phyloP scores from a whole-genome alignment of 23 tunicate species.

The Styela clava region DNA sequence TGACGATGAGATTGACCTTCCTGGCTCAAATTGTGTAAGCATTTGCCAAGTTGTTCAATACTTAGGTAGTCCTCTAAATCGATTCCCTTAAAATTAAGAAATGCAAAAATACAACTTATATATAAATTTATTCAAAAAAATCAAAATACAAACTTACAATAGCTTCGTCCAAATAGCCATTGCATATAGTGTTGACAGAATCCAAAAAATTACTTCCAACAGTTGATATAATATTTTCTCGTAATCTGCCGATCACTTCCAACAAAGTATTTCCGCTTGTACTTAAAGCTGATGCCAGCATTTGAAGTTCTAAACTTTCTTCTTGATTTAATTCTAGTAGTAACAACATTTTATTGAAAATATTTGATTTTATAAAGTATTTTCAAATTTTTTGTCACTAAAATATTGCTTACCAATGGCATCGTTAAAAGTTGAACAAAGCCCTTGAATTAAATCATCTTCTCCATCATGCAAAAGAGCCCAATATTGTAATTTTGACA shows the following conservation, averaged over 20 bases:
- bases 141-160: constrained; percentile 2
- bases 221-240: neutral
- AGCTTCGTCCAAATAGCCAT: constrained; percentile 17
- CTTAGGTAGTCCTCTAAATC: constrained; percentile 59
- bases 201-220: neutral
- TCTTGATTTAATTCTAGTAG: neutral
- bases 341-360: neutral
- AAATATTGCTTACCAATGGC: neutral
- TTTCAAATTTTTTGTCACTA: neutral
- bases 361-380: too few relatives aligned
- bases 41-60: constrained; percentile 50
- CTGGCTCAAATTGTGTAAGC: constrained; percentile 17
- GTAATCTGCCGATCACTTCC: constrained; percentile 16
- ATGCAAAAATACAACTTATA: neutral
- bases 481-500: neutral
- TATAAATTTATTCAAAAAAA: neutral
- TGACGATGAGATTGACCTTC: neutral
- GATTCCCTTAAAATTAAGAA: constrained; percentile 33
- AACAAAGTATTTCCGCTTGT: neutral
- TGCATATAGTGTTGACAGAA: constrained; percentile 21
- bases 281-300: too few relatives aligned
- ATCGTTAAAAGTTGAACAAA: neutral
- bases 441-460: neutral
- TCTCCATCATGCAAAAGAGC: neutral
- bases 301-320: neutral